Evolutionary conservation across 2,888 invertebrate genomes (phyloP).

Genomic region (Eupithecia vulgata): DNA sequence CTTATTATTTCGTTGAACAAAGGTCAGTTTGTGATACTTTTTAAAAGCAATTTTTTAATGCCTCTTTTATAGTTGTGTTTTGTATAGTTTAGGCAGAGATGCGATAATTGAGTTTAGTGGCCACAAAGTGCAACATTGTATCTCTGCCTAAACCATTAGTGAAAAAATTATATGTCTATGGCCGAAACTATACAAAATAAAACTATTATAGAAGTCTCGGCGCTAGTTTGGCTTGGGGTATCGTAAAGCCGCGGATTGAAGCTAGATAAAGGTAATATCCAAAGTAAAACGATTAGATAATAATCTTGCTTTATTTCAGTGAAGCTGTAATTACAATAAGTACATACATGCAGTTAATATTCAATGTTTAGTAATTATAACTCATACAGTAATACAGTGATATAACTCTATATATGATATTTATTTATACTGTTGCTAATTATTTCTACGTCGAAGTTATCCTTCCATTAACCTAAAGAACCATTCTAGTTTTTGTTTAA

Average conservation of each 20-base stretch:
- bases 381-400: slow-evolving; percentile 43
- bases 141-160: too few species aligned
- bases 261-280: neutral
- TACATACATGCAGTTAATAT: slow-evolving; percentile 57
- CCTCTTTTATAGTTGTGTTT: too few species aligned
- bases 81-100: too few species aligned
- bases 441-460: slow-evolving; percentile 22
- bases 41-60: too few species aligned
- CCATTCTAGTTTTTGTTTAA: neutral
- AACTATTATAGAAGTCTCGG: too few species aligned
- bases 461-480: neutral
- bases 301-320: slow-evolving; percentile 72
- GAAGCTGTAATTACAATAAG: slow-evolving; percentile 70
- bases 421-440: slow-evolving; percentile 33
- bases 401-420: slow-evolving; percentile 38
- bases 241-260: neutral
- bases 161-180: too few species aligned
- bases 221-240: too few species aligned
- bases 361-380: slow-evolving; percentile 46
- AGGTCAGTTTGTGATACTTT: too few species aligned
- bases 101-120: too few species aligned
- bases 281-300: slow-evolving; percentile 46
- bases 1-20: too few species aligned
- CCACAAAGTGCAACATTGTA: too few species aligned
- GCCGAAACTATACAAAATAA: too few species aligned